Conservation (phyloP, 2,888 invertebrate species). For the Ectemnius cavifrons region DNA sequence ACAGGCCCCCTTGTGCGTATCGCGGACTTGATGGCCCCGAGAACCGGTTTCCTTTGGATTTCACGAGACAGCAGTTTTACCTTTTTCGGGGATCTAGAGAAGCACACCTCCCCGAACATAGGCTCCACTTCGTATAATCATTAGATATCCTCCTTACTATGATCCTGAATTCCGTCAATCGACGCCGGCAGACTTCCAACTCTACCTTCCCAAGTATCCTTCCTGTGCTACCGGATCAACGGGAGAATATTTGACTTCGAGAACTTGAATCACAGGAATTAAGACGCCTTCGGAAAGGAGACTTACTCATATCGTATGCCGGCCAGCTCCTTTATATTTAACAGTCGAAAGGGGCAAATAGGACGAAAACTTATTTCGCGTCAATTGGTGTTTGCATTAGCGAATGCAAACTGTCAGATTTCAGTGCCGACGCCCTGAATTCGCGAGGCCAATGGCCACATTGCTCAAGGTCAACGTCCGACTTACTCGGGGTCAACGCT, state of each 20-base stretch:
- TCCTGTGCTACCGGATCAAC: too few species aligned
- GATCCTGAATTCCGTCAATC: background rate
- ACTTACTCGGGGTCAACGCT: conserved; percentile 43
- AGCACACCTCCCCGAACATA: conserved; percentile 36
- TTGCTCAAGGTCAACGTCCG: conserved; percentile 56
- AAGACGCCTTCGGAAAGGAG: too few species aligned
- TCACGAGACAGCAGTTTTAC: conserved; percentile 57
- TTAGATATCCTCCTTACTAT: conserved; percentile 21
- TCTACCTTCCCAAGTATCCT: too few species aligned
- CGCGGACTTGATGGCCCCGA: conserved; percentile 54
- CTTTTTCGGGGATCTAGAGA: conserved; percentile 54
- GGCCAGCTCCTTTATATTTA: too few species aligned
- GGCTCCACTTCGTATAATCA: conserved; percentile 37
- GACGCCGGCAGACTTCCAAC: too few species aligned
- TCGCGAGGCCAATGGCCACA: conserved; percentile 50
- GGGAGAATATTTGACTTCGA: too few species aligned
- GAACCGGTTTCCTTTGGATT: conserved; percentile 55
- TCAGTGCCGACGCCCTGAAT: conserved; percentile 36
- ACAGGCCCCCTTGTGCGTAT: conserved; percentile 48
- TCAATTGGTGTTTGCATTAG: conserved; percentile 48
- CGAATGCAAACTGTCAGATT: conserved; percentile 44
- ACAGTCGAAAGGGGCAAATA: conserved; percentile 1
- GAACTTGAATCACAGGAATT: too few species aligned
- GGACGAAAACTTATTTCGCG: conserved; percentile 42
- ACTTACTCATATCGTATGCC: too few species aligned